phyloP scores from a whole-genome alignment of 2,888 invertebrate species.

The Parochlus steinenii region DNA sequence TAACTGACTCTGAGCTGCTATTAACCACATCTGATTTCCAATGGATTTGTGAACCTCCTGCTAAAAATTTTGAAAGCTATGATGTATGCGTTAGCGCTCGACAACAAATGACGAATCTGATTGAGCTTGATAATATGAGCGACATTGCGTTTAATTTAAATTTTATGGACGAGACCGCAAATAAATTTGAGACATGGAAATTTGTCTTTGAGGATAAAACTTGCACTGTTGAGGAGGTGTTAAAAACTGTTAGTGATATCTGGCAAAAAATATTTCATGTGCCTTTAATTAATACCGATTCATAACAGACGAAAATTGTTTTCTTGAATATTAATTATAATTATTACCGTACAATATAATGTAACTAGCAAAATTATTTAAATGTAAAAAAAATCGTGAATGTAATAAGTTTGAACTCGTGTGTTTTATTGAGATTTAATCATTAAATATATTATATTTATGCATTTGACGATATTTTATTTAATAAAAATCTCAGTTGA shows the following conservation, averaged over 20 bases:
- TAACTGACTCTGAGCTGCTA: slow-evolving; percentile 29
- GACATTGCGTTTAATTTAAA: slow-evolving; percentile 27
- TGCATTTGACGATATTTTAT: too few species aligned
- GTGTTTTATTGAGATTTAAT: too few species aligned
- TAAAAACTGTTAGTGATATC: slow-evolving; percentile 29
- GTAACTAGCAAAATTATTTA: too few species aligned
- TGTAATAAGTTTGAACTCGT: too few species aligned
- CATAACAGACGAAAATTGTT: too few species aligned
- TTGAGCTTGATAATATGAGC: slow-evolving; percentile 31
- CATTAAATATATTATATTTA: too few species aligned
- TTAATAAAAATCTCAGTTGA: too few species aligned
- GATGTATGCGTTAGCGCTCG: slow-evolving; percentile 17
- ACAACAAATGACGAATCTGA: slow-evolving; percentile 36
- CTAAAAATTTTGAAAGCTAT: slow-evolving; percentile 15
- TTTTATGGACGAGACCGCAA: slow-evolving; percentile 35
- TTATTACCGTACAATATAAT: too few species aligned
- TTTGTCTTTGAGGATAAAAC: slow-evolving; percentile 31
- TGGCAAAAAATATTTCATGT: slow-evolving; percentile 39
- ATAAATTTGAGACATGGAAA: slow-evolving; percentile 32
- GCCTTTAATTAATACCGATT: slow-evolving; percentile 27
- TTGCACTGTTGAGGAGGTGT: slow-evolving; percentile 29
- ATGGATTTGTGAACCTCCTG: slow-evolving; percentile 30
- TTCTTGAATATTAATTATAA: too few species aligned
- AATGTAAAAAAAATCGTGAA: too few species aligned
- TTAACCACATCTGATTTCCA: slow-evolving; percentile 29